Evolutionary conservation across 2,113 vertebrate species (phyloP), one percentile per base, ranked within the genome.

Genomic region (Mesembrinibis cayennensis): DNA sequence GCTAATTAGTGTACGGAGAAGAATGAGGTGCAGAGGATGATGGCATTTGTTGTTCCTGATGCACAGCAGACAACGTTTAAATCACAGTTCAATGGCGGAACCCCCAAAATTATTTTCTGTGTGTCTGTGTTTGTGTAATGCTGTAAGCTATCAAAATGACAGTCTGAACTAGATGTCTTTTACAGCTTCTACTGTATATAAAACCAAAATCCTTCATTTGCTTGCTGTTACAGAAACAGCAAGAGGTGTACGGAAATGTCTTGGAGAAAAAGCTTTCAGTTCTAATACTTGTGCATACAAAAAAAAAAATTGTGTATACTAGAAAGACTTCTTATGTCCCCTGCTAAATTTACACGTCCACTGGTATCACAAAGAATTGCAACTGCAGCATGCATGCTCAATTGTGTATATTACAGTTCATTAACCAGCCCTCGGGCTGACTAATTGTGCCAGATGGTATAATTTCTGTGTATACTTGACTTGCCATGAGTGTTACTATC

Each of bases 361-460:
- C 11, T 78, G 92, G 59, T 92, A 93, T 83, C 55, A 38, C 74
- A 67, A 93, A 91, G 66, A 93, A 82, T 87, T 96, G 61, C 59
- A 91, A 42, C 81, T 87, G 81, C 56, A 94, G 53, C 58, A 38
- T 91, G 80, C 83, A 50, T 92, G 70, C 50, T 97, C 27, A 16
- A 82, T 73, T 92, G 76, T 95, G 82, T 97, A 63, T 93, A 93
- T 97, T 96, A 97, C 66, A 96, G 95, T 95, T 98, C 96, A 98
- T 97, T 98, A 96, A 82, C 63, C 45, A 93, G 82, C 85, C 82
- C 84, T 96, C 80, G 50, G 87, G 95, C 93, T 96, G 94, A 97
- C 90, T 97, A 97, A 96, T 98, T 96, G 83, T 92, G 95, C 95
- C 96, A 98, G 93, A 97, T 97, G 96, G 96, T 91, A 83, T 93